phyloP scores from a whole-genome alignment of 1,140 invertebrate species.

The Ganaspis sp. region DNA sequence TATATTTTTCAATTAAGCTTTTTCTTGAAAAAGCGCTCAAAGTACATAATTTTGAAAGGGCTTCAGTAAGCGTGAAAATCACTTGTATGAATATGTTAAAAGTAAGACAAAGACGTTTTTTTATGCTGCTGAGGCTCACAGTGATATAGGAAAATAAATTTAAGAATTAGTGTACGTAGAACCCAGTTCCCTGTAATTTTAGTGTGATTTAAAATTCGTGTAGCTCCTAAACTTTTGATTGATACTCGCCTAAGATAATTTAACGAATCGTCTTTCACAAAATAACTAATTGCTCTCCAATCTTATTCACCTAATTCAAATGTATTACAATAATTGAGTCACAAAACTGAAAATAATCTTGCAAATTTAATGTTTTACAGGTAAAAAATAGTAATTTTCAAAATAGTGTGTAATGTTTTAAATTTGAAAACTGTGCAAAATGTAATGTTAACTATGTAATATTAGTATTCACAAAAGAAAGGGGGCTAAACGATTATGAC shows the following conservation, averaged over 20 bases:
- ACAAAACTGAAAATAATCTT: background rate
- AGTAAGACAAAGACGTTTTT: background rate
- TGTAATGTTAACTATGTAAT: too few species aligned
- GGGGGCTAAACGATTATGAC: background rate
- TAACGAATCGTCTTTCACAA: background rate
- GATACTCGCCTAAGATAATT: background rate
- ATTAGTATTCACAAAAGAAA: background rate
- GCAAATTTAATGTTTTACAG: background rate
- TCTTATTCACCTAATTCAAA: background rate
- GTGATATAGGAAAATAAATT: constrained; percentile 13
- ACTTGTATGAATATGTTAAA: background rate
- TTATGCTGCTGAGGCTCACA: background rate
- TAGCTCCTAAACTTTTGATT: constrained; percentile 5
- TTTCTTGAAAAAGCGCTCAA: background rate
- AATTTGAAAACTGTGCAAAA: too few species aligned
- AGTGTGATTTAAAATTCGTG: constrained; percentile 1
- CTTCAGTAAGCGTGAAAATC: background rate
- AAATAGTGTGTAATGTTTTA: background rate
- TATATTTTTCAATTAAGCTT: constrained; percentile 6
- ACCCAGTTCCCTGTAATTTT: background rate
- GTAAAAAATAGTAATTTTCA: background rate
- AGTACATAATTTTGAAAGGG: constrained; percentile 4
- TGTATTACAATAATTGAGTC: background rate
- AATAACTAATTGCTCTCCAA: background rate
- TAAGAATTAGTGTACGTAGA: background rate